Evolutionary conservation across 2,888 invertebrate species (phyloP).

Genomic region (Andrena flavipes): DNA sequence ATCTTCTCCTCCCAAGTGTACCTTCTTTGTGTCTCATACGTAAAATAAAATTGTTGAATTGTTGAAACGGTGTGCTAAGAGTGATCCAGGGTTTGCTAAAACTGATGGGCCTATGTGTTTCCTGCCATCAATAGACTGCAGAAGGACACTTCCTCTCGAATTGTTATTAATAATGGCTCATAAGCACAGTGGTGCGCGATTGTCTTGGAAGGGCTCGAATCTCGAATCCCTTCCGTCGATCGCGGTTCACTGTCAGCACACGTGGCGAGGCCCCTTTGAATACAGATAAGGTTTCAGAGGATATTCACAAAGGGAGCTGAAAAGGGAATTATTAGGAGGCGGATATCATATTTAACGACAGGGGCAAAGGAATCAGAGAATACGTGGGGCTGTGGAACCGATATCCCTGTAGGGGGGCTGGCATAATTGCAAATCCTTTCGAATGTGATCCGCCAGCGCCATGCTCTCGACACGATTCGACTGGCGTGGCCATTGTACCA

Average conservation of each 20-base stretch:
- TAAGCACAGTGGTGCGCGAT: neutral
- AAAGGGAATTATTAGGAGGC: constrained; percentile 59
- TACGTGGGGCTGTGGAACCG: constrained; percentile 41
- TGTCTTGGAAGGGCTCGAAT: too few species aligned
- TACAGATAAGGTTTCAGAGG: constrained; percentile 53
- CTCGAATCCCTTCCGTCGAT: neutral
- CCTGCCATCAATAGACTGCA: neutral
- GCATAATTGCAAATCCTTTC: constrained; percentile 70
- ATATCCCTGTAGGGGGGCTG: constrained; percentile 58
- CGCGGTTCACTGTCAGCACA: constrained; percentile 16
- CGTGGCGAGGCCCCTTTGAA: constrained; percentile 34
- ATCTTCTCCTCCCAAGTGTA: too few species aligned
- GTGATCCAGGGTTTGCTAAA: too few species aligned
- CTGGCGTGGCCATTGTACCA: constrained; percentile 34
- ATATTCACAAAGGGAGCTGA: constrained; percentile 42
- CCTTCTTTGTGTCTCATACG: too few species aligned
- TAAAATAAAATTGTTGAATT: too few species aligned
- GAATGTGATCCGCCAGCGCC: constrained; percentile 63
- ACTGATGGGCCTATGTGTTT: too few species aligned
- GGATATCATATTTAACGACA: constrained; percentile 56
- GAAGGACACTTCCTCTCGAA: neutral
- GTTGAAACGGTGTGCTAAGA: too few species aligned
- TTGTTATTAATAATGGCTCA: neutral
- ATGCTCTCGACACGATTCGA: constrained; percentile 34
- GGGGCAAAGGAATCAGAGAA: constrained; percentile 46